phyloP scores from a whole-genome alignment of 2,797 vertebrate genomes.

The Rhynchonycteris naso region DNA sequence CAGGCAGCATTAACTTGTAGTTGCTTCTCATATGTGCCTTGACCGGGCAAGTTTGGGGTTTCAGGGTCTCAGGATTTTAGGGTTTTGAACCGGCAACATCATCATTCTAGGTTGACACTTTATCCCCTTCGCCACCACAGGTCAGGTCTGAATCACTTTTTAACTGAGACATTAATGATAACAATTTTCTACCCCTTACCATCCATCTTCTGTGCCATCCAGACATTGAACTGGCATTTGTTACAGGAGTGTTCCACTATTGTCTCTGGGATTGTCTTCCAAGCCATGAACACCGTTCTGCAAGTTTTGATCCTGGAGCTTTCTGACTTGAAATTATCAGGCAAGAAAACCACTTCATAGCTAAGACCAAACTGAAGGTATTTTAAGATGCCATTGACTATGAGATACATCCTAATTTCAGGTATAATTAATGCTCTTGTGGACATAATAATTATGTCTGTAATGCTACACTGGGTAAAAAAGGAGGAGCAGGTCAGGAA shows the following conservation, averaged over 20 bases:
- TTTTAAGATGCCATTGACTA: not conserved
- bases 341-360: not conserved
- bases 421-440: not conserved
- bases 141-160: not conserved
- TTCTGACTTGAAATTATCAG: conserved; percentile 23
- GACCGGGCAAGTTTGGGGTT: too few relatives aligned
- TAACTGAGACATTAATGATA: not conserved
- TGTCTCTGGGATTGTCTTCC: not conserved
- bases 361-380: not conserved
- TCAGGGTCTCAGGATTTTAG: too few relatives aligned
- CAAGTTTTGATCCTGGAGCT: not conserved
- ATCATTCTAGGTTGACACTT: too few relatives aligned
- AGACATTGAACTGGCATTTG: not conserved
- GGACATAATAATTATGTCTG: not conserved
- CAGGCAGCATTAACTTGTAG: too few relatives aligned
- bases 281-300: not conserved
- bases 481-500: not conserved
- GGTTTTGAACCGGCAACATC: too few relatives aligned
- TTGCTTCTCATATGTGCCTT: too few relatives aligned
- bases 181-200: not conserved
- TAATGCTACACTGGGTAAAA: not conserved
- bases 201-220: not conserved
- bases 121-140: too few relatives aligned
- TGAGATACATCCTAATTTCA: conserved; percentile 4
- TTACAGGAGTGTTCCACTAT: not conserved